Conservation (phyloP, 2,797 vertebrate genomes). For the Argentina silus region DNA sequence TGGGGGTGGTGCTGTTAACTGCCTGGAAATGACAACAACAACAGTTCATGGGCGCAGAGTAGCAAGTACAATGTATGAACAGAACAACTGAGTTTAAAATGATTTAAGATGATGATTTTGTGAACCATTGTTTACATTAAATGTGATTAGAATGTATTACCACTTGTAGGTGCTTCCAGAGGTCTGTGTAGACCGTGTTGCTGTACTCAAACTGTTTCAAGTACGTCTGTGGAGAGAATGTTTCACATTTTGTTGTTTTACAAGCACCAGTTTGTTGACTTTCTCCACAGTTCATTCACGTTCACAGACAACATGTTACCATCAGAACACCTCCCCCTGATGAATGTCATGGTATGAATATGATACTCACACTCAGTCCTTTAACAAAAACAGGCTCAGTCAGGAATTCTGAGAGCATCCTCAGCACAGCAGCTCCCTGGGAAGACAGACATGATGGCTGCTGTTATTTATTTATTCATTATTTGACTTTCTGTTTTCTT, state of each 20-base stretch:
- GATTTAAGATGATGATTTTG: too few relatives aligned
- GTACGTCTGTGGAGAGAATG: conserved; percentile 79
- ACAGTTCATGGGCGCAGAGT: background rate
- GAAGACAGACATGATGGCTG: background rate
- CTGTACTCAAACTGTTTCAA: conserved; percentile 76
- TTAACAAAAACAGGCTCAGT: conserved; percentile 76
- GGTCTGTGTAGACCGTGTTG: conserved; percentile 81
- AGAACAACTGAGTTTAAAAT: background rate
- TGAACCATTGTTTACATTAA: too few relatives aligned
- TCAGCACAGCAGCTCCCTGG: conserved; percentile 84
- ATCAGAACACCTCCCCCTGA: too few relatives aligned
- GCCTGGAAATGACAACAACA: conserved; percentile 64
- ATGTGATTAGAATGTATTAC: conserved; percentile 44
- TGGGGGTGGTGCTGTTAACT: accelerated
- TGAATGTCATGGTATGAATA: background rate
- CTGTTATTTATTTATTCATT: too few relatives aligned
- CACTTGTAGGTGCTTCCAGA: conserved; percentile 84
- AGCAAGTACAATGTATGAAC: background rate
- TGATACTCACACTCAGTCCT: conserved; percentile 82
- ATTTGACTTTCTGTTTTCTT: background rate
- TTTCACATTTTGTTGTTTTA: background rate
- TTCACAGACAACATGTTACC: too few relatives aligned
- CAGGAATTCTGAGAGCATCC: conserved; percentile 89
- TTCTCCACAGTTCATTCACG: background rate
- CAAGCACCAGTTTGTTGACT: too few relatives aligned